Evolutionary conservation across 2,888 invertebrate species (phyloP).

Genomic region (Cheilosia grossa): DNA sequence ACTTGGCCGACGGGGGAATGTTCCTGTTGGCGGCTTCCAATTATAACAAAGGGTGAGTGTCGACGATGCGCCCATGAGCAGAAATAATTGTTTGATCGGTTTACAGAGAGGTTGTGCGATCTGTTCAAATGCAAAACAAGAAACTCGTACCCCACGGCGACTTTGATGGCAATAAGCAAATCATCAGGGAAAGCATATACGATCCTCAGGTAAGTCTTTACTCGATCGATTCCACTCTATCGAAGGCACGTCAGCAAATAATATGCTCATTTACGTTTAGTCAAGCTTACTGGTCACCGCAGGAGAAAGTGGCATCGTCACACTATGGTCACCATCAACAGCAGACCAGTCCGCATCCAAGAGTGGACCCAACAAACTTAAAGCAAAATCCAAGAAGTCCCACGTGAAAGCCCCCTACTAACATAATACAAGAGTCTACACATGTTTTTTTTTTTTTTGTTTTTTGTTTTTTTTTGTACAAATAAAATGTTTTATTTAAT

Average conservation of each 20-base stretch:
- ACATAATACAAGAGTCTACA: neutral
- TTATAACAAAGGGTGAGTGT: slow-evolving; percentile 85
- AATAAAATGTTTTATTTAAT: slow-evolving; percentile 34
- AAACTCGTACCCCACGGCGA: slow-evolving; percentile 85
- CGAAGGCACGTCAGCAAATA: too few relatives aligned
- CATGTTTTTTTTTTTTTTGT: too few relatives aligned
- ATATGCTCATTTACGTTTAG: slow-evolving; percentile 81
- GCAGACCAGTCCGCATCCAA: slow-evolving; percentile 2
- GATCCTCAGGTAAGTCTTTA: slow-evolving; percentile 85
- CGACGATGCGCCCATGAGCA: neutral
- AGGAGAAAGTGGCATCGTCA: slow-evolving; percentile 89
- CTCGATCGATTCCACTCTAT: too few relatives aligned
- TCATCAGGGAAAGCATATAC: slow-evolving; percentile 88
- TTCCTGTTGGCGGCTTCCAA: slow-evolving; percentile 88
- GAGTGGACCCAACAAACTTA: slow-evolving; percentile 37
- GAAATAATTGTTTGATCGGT: too few relatives aligned
- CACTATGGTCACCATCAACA: slow-evolving; percentile 76
- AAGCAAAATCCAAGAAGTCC: slow-evolving; percentile 26
- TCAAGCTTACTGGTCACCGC: slow-evolving; percentile 87
- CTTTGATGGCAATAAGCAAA: slow-evolving; percentile 87
- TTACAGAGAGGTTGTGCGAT: slow-evolving; percentile 83
- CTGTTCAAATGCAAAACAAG: slow-evolving; percentile 83
- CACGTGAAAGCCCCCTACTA: slow-evolving; percentile 46
- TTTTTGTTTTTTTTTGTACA: slow-evolving; percentile 1
- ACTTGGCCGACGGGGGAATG: slow-evolving; percentile 82